phyloP scores from a whole-genome alignment of 1,140 invertebrate species.

The Reticulitermes speratus region DNA sequence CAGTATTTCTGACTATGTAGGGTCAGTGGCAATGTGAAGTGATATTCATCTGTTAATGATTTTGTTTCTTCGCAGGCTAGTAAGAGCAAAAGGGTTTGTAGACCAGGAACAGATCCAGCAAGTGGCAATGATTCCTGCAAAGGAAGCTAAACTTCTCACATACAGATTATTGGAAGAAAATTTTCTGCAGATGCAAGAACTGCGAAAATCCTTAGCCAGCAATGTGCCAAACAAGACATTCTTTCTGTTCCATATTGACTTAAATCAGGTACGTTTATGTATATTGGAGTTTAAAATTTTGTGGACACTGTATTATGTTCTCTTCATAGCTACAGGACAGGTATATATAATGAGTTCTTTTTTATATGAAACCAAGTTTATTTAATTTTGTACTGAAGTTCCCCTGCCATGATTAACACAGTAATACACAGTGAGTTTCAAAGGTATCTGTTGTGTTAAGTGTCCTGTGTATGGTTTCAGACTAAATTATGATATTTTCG shows the following conservation, averaged over 20 bases:
- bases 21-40: no score
- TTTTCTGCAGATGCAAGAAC: slow-evolving; percentile 72
- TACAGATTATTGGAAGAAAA: slow-evolving; percentile 80
- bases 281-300: slow-evolving; percentile 19
- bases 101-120: slow-evolving; percentile 88
- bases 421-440: no score
- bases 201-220: slow-evolving; percentile 59
- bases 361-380: neutral
- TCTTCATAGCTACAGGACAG: neutral
- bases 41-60: no score
- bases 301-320: neutral
- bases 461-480: no score
- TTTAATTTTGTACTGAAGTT: no score
- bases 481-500: neutral
- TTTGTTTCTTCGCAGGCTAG: slow-evolving; percentile 57
- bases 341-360: neutral
- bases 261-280: slow-evolving; percentile 43
- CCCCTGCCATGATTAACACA: no score
- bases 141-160: slow-evolving; percentile 81
- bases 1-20: no score
- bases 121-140: slow-evolving; percentile 82
- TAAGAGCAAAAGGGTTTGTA: slow-evolving; percentile 73
- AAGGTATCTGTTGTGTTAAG: no score
- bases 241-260: slow-evolving; percentile 73
- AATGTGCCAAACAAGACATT: slow-evolving; percentile 65